Conservation (phyloP, 2,888 invertebrate species). For the Diadegma fenestrale region DNA sequence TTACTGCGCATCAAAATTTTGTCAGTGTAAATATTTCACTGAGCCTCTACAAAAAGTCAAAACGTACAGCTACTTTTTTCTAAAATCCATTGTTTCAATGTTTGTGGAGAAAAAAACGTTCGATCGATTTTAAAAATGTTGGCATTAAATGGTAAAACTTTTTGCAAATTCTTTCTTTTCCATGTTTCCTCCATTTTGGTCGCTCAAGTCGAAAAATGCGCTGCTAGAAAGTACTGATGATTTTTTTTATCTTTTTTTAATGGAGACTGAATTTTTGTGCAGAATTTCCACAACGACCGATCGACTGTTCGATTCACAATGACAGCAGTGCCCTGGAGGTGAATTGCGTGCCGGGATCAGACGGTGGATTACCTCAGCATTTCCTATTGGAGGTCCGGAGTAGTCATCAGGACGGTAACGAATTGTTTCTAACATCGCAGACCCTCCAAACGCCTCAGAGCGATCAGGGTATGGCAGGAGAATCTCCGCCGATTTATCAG, state of each 20-base stretch:
- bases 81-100: neutral
- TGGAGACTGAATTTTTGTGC: slow-evolving; percentile 75
- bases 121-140: neutral
- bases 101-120: neutral
- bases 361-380: slow-evolving; percentile 93
- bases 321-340: slow-evolving; percentile 89
- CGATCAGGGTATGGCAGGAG: slow-evolving; percentile 72
- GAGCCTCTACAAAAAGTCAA: neutral
- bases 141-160: too few species aligned
- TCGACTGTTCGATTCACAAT: slow-evolving; percentile 90
- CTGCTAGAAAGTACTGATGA: neutral
- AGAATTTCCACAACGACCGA: slow-evolving; percentile 92
- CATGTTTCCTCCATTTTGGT: neutral
- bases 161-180: too few species aligned
- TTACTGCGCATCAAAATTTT: slow-evolving; percentile 20
- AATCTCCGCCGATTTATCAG: slow-evolving; percentile 79
- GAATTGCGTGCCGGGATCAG: slow-evolving; percentile 91
- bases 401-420: slow-evolving; percentile 74
- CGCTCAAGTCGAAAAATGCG: neutral
- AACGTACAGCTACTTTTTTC: neutral
- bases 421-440: slow-evolving; percentile 82
- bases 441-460: slow-evolving; percentile 82
- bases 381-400: slow-evolving; percentile 91
- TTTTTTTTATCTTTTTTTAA: neutral
- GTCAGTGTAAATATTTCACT: neutral